Evolutionary conservation across 2,888 invertebrate genomes (phyloP), one percentile per base, ranked within the genome.

Genomic region (Anthrax anthrax): DNA sequence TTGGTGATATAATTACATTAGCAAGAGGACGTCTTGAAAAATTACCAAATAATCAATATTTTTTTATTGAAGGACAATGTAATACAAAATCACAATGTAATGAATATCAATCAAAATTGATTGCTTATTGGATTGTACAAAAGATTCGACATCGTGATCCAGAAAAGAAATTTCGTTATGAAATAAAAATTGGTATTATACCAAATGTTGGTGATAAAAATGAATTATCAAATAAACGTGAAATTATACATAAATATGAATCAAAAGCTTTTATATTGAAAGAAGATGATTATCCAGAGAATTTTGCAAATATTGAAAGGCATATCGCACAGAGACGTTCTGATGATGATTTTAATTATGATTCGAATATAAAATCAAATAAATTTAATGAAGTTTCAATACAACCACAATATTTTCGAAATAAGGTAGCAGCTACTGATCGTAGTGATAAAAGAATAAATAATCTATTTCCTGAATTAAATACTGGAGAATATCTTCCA

Each of bases 111-210:
- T 63, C 65, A 42, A 62, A 64, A 47, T 70, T 78, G 5, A 70
- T 76, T 56, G 81, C 81, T 1, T 61, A 78, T 47, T 83, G 83
- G 83, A 76, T 77, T 1, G 79, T 82, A 4, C 80, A 79, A 62
- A 72, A 81, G 44, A 74, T 80, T 44, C 67, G 81, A 38, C 82
- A 83, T 60, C 71, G 76, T 47, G 76, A 78, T 54, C 60, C 63
- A 1, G 56, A 65, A 50, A 61, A 72, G 59, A 65, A 70, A 54
- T 69, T 67, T 64, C 73, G 71, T 53, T 81, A 78, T 57, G 82
- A 82, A 62, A 64, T 81, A 51, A 80, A 80, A 57, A 81, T 80
- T 57, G 79, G 77, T 4, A 74, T 83, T 9, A 75, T 77, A 45
- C 72, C 75, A 3, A 67, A 72, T n/a, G 69, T 66, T 16, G 29